These are phyloP conservation scores for Erethizon dorsatum DNA, from an alignment of 2,797 vertebrate genomes.

Conservation along the genomic window DNA sequence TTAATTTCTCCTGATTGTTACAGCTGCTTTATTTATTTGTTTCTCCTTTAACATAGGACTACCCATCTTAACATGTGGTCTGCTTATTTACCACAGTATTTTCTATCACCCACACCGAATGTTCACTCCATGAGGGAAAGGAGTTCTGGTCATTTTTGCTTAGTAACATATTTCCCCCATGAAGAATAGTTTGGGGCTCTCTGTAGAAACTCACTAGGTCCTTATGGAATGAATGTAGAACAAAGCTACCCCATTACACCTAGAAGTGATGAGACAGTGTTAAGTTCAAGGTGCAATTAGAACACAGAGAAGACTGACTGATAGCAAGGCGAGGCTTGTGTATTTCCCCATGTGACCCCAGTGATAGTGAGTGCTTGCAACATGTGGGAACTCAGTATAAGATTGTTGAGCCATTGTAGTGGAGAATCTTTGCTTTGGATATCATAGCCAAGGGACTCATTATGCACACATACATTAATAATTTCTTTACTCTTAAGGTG, in stretches of 20 bases:
- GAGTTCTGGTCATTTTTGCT: constrained; percentile 13
- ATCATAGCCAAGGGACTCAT: neutral
- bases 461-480: neutral
- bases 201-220: neutral
- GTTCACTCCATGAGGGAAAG: neutral
- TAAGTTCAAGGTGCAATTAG: neutral
- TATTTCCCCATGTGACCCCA: neutral
- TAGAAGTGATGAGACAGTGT: neutral
- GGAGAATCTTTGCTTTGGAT: neutral
- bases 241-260: neutral
- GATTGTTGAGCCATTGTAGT: neutral
- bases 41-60: neutral
- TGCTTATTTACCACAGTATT: neutral
- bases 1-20: neutral
- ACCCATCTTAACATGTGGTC: neutral
- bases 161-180: neutral
- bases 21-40: neutral
- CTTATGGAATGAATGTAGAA: neutral
- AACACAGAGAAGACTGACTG: neutral
- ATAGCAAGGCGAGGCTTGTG: neutral
- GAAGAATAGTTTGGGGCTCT: neutral
- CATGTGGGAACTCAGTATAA: neutral
- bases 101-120: neutral
- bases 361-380: neutral
- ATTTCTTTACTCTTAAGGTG: neutral